These are phyloP conservation scores for Benthosema pterotum DNA, from an alignment of 2,797 vertebrate genomes.

Conservation along the genomic window DNA sequence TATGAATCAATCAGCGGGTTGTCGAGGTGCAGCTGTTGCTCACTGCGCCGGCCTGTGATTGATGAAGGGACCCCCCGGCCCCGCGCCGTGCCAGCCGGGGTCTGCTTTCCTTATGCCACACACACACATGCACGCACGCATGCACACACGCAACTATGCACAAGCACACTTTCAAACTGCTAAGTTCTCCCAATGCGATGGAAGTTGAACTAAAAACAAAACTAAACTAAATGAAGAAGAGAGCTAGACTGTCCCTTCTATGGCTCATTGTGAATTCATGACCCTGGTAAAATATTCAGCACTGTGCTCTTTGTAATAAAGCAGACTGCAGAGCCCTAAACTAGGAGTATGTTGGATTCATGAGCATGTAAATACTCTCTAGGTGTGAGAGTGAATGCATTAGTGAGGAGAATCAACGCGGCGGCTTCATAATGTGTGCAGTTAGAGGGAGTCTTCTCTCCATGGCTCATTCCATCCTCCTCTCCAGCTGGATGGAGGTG, in stretches of 20 bases:
- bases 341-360: conserved; percentile 12
- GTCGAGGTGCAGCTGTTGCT: conserved; percentile 69
- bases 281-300: conserved; percentile 45
- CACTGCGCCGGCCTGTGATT: conserved; percentile 70
- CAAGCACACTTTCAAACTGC: conserved; percentile 7
- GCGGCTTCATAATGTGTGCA: conserved; percentile 15
- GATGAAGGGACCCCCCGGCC: conserved; percentile 63
- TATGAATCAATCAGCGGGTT: conserved; percentile 78
- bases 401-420: conserved; percentile 25
- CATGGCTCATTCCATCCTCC: no score
- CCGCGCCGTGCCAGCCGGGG: conserved; percentile 53
- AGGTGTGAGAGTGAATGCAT: conserved; percentile 6
- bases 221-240: conserved; percentile 11
- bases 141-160: not conserved
- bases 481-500: no score
- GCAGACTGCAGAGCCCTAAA: conserved; percentile 20
- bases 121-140: conserved; percentile 18
- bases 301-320: conserved; percentile 35
- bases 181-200: not conserved
- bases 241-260: conserved; percentile 1
- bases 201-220: not conserved
- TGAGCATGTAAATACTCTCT: not conserved
- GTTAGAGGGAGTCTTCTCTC: not conserved
- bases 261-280: conserved; percentile 35
- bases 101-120: conserved; percentile 47